Percentiles rank a stretch among this genome's conserved stretches.
These are phyloP conservation scores for Eurypyga helias DNA, from an alignment of 2,113 vertebrate genomes.

Conservation along the genomic window DNA sequence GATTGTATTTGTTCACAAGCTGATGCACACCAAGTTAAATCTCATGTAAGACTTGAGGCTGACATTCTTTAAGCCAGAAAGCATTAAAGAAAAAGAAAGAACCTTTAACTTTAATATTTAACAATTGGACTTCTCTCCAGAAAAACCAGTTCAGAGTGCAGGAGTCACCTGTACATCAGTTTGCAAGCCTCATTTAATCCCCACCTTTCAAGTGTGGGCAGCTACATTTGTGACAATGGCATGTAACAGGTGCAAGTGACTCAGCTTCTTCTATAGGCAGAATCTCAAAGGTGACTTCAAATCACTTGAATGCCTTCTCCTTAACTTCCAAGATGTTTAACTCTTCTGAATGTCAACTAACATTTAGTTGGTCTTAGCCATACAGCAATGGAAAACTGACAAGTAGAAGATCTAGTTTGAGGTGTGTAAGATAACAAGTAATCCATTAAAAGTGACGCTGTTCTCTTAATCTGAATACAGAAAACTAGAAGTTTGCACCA, in stretches of 20 bases:
- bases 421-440: neutral
- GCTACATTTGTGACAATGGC: neutral
- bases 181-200: neutral
- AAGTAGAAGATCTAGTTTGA: neutral
- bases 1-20: neutral
- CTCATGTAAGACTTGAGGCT: neutral
- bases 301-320: neutral
- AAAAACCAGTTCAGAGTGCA: neutral
- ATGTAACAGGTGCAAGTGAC: neutral
- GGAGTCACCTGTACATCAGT: neutral
- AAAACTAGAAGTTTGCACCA: neutral
- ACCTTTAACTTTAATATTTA: neutral
- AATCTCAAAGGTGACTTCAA: neutral
- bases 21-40: neutral
- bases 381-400: neutral
- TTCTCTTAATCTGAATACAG: neutral
- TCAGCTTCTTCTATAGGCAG: neutral
- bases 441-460: neutral
- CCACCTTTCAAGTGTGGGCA: neutral
- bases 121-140: neutral
- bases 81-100: neutral
- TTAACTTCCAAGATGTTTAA: neutral
- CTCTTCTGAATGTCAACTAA: neutral
- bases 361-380: neutral
- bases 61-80: neutral